phyloP scores from a whole-genome alignment of 2,113 vertebrate genomes.

The Syrrhaptes paradoxus region DNA sequence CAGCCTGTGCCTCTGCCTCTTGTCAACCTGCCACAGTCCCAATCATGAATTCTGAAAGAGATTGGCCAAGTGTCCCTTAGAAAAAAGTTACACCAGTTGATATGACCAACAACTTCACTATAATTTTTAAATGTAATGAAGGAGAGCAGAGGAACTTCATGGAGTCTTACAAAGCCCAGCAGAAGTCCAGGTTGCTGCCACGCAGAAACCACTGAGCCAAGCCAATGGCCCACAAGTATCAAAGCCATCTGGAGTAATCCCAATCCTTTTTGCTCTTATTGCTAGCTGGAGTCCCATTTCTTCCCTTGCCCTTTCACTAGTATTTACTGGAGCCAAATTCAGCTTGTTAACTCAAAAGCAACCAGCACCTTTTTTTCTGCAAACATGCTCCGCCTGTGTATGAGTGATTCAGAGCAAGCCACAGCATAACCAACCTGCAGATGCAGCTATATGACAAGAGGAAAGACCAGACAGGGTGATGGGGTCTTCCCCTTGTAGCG shows the following conservation, averaged over 20 bases:
- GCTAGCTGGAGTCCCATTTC: not conserved
- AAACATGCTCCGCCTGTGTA: not conserved
- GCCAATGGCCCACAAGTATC: not conserved
- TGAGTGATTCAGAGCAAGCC: not conserved
- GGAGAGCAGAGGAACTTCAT: not conserved
- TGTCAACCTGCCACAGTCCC: not conserved
- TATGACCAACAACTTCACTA: not conserved
- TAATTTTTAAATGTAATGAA: not conserved
- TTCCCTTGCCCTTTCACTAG: not conserved
- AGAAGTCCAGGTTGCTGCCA: not conserved
- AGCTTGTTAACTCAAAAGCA: not conserved
- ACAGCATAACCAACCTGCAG: not conserved
- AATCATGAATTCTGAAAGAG: not conserved
- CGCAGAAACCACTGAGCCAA: rapidly evolving
- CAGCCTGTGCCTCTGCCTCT: not conserved
- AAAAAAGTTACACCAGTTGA: not conserved
- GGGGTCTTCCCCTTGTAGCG: not conserved
- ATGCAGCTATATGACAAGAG: not conserved
- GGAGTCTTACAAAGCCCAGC: not conserved
- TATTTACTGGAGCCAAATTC: not conserved
- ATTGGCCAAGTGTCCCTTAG: not conserved
- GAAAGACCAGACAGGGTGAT: rapidly evolving
- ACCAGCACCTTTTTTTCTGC: not conserved
- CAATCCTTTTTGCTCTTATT: not conserved
- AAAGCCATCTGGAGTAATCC: not conserved